phyloP scores from a whole-genome alignment of 2,113 vertebrate genomes.

The Perca flavescens region DNA sequence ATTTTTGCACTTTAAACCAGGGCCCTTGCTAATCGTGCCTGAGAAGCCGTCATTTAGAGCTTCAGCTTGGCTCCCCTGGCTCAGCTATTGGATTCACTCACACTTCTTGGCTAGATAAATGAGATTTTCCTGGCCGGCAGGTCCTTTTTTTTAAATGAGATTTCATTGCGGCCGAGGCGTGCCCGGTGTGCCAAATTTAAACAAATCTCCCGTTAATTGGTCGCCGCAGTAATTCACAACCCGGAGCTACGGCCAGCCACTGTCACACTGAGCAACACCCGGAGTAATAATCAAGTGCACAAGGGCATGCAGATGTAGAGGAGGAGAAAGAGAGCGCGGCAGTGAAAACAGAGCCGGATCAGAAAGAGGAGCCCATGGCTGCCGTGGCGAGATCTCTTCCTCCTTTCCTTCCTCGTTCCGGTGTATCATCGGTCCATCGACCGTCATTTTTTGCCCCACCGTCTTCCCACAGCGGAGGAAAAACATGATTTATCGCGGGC shows the following conservation, averaged over 20 bases:
- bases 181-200: slow-evolving; percentile 90
- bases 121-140: slow-evolving; percentile 56
- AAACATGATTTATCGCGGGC: slow-evolving; percentile 94
- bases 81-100: slow-evolving; percentile 36
- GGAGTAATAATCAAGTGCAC: slow-evolving; percentile 86
- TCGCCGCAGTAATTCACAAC: slow-evolving; percentile 92
- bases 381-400: slow-evolving; percentile 27
- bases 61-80: slow-evolving; percentile 3
- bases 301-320: slow-evolving; percentile 20
- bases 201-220: slow-evolving; percentile 95
- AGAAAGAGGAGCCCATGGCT: slow-evolving; percentile 5
- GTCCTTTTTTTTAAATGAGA: slow-evolving; percentile 81
- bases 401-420: slow-evolving; percentile 68
- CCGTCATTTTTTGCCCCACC: slow-evolving; percentile 86
- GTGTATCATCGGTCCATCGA: slow-evolving; percentile 87
- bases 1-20: slow-evolving; percentile 2
- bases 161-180: slow-evolving; percentile 87
- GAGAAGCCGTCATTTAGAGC: slow-evolving; percentile 1
- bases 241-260: slow-evolving; percentile 85
- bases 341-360: background rate
- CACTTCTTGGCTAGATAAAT: slow-evolving; percentile 77
- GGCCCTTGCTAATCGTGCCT: slow-evolving; percentile 1
- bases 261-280: slow-evolving; percentile 86
- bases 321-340: slow-evolving; percentile 7
- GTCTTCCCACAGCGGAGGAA: slow-evolving; percentile 56